phyloP scores from a whole-genome alignment of 2,113 vertebrate genomes.

The Hystrix cristata region DNA sequence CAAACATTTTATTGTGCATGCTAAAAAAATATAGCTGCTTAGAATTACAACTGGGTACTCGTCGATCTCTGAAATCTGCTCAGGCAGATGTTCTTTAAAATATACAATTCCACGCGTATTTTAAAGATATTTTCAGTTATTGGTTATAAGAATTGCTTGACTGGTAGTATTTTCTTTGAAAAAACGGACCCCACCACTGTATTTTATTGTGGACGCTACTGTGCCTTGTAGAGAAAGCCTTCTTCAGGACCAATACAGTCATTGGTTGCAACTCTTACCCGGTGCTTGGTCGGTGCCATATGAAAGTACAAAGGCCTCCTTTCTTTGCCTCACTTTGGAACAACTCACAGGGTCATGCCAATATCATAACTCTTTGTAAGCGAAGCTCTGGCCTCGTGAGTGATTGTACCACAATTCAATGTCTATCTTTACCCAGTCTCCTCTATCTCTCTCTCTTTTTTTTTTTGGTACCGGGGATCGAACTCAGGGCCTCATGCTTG shows the following conservation, averaged over 20 bases:
- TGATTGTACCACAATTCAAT: background rate
- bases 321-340: background rate
- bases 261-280: background rate
- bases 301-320: background rate
- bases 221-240: accelerated
- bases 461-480: too few relatives aligned
- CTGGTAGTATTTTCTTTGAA: background rate
- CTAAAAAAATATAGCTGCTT: background rate
- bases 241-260: background rate
- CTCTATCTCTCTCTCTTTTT: background rate
- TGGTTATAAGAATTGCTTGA: background rate
- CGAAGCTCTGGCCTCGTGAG: background rate
- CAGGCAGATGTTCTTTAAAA: background rate
- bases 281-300: background rate
- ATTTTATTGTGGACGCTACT: background rate
- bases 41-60: background rate
- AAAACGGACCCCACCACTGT: background rate
- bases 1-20: background rate
- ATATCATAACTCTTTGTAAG: background rate
- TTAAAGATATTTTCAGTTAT: background rate
- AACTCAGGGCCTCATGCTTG: too few relatives aligned
- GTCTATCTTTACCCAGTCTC: background rate
- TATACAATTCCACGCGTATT: background rate
- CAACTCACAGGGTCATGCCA: background rate
- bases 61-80: background rate